Evolutionary conservation across 2,797 vertebrate genomes (phyloP).

Genomic region (Pteronotus mesoamericanus): DNA sequence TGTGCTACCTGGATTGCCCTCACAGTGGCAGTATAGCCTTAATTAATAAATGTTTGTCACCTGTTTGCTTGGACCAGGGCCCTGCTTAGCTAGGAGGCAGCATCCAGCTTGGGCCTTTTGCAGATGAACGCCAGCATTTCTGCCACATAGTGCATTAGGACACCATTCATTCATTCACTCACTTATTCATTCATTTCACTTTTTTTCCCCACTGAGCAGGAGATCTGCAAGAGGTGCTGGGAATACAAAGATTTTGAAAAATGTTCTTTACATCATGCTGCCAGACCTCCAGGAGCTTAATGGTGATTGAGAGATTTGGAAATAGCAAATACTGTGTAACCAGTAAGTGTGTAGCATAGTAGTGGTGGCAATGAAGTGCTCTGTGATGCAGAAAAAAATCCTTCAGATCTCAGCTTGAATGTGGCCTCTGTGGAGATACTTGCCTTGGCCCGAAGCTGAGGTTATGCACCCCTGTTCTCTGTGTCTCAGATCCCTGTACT

Average conservation of each 20-base stretch:
- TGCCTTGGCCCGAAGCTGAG: too few relatives aligned
- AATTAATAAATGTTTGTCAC: not conserved
- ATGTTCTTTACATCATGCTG: not conserved
- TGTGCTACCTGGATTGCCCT: not conserved
- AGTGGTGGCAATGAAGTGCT: not conserved
- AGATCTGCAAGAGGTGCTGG: not conserved
- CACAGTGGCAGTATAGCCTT: conserved; percentile 45
- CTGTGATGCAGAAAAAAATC: not conserved
- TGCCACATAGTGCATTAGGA: not conserved
- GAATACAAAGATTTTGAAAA: not conserved
- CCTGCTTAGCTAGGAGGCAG: not conserved
- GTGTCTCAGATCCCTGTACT: not conserved
- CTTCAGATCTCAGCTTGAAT: not conserved
- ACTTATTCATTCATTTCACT: not conserved
- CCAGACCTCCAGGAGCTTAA: not conserved
- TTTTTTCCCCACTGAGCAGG: not conserved
- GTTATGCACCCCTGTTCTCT: rapidly evolving
- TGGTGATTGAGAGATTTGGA: not conserved
- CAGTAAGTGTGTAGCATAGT: too few relatives aligned
- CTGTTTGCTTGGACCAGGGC: rapidly evolving
- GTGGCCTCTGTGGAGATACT: not conserved
- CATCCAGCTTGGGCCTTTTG: not conserved
- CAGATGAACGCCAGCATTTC: not conserved
- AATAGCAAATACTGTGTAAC: not conserved
- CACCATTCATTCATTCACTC: not conserved